Conservation (phyloP, 92 coral and sea anemone species). For the Epizoanthus illoricatus region DNA sequence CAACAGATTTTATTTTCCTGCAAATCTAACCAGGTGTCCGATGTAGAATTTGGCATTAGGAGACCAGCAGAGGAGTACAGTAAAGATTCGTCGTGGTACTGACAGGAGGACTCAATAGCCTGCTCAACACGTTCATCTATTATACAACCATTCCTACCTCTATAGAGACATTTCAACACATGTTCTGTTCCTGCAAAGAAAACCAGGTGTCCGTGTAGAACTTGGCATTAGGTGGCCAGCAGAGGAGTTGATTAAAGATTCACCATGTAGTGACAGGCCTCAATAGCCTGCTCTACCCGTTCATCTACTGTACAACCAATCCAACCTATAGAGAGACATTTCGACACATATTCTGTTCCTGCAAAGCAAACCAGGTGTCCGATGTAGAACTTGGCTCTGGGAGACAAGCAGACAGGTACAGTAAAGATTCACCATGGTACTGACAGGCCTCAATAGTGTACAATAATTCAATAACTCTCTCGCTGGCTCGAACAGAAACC, state of each 20-base stretch:
- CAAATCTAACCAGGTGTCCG: not conserved
- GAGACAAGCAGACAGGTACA: no score
- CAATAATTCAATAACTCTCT: not conserved
- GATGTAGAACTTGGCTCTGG: no score
- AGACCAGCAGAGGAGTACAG: no score
- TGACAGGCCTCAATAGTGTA: constrained; percentile 12
- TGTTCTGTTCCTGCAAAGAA: not conserved
- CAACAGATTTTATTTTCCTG: not conserved
- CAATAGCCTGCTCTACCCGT: constrained; percentile 9
- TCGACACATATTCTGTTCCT: not conserved
- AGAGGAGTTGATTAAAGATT: not conserved
- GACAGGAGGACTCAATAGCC: not conserved
- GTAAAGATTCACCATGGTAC: not conserved
- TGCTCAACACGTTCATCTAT: constrained; percentile 19
- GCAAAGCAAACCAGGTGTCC: not conserved
- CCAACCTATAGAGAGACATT: not conserved
- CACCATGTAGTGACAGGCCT: constrained; percentile 4
- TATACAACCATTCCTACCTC: not conserved
- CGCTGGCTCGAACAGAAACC: no score
- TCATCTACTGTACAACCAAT: constrained; percentile 19
- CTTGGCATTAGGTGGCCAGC: no score
- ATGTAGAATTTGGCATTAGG: no score
- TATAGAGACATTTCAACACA: no score
- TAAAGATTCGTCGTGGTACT: not conserved
- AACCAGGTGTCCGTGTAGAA: not conserved